Evolutionary conservation across 2,797 vertebrate genomes (phyloP), one percentile per base, ranked within the genome.

Genomic region (Danio albolineatus): DNA sequence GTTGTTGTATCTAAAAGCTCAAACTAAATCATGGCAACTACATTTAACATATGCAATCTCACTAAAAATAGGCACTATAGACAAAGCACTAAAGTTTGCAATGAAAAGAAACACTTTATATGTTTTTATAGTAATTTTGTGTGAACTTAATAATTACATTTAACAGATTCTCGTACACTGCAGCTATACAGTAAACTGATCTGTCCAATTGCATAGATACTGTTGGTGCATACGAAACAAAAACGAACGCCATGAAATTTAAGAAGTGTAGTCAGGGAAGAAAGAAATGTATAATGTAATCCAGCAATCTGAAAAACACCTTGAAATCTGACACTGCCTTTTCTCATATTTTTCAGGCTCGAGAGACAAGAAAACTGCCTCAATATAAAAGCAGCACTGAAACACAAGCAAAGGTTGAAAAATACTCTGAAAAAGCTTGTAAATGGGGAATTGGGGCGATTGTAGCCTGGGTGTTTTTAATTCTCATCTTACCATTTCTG

Each of bases 381-480:
- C 28, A 54, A 36, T 43, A 54, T 2, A 7, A 51, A 41, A 10
- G 17, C 1, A 6, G n/a, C 2, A 7, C 0, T 5, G 49, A 13
- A 81, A 84, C 66, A 80, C 0, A 3, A 78, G 92, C 8, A 36
- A 5, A 0, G 1, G 83, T 87, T 2, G 2, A 70, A 3, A 6
- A 13, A 13, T 91, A 85, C 80, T 86, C 87, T 4, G 36, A 4
- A 13, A 79, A 13, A 51, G 91, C 95, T 0, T 88, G n/a, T 44
- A 91, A 83, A 43, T 85, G 82, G 7, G 83, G 89, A 82, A 71
- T 93, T 72, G 80, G 87, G 70, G 91, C 95, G 83, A 92, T 96
- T 13, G 44, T 80, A 0, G 43, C 62, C 0, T 90, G 90, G 90
- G 0, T 93, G 36, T 2, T 4, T 16, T 10, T 94, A 2, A 57